These are phyloP conservation scores for Gallinago nigripennis DNA, from an alignment of 2,797 vertebrate species.

Conservation along the genomic window DNA sequence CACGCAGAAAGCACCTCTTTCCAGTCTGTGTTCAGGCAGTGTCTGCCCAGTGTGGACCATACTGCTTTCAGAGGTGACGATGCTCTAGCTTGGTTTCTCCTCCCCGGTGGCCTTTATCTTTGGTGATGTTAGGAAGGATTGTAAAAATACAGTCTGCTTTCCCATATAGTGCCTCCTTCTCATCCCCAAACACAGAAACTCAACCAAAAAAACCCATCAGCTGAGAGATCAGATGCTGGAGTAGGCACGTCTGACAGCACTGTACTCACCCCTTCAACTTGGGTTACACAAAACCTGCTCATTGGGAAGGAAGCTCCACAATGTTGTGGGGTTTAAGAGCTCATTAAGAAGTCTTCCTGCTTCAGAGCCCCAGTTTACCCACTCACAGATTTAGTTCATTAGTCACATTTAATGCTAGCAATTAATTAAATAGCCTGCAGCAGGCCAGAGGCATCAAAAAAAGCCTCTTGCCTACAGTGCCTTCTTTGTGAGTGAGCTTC, in stretches of 20 bases:
- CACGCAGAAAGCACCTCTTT: neutral
- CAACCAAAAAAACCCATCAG: neutral
- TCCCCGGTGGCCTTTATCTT: neutral
- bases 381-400: neutral
- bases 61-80: neutral
- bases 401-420: neutral
- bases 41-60: accelerated
- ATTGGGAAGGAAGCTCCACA: neutral
- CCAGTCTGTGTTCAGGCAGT: neutral
- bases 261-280: neutral
- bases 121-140: neutral
- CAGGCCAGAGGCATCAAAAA: neutral
- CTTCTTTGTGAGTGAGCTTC: neutral
- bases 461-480: neutral
- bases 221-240: neutral
- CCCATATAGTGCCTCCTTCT: neutral
- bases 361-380: neutral
- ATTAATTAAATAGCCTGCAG: neutral
- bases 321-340: neutral
- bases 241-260: neutral
- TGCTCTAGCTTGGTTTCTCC: neutral
- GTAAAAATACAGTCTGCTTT: neutral
- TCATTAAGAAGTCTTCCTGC: neutral
- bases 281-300: neutral
- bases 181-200: neutral